Evolutionary conservation across 2,113 vertebrate genomes (phyloP), one percentile per base, ranked within the genome.

Genomic region (Otis tarda): DNA sequence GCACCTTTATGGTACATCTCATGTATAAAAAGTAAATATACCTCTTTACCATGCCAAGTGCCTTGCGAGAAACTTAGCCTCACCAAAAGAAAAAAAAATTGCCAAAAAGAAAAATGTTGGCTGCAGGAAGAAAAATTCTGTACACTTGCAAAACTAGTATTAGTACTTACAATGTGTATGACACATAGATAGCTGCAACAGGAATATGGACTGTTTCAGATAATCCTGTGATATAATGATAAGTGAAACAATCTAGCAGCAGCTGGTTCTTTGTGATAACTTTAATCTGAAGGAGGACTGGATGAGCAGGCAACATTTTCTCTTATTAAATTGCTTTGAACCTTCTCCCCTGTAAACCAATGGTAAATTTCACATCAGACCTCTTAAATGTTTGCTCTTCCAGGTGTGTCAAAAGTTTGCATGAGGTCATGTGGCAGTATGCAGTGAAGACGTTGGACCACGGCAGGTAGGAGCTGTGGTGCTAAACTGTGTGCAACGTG

Each of bases 191-290:
- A 93, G 53, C 21, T 75, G 52, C 55, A 80, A 81, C 43, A 55
- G 73, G 28, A 90, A 84, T 67, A 60, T 0, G 4, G 57, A 45
- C 61, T 53, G 52, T 52, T 90, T 89, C 25, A 78, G 83, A 87
- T 57, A 90, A 95, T 89, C 43, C 49, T 41, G 27, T 43, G 80
- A 93, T 92, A 61, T 1, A 63, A 43, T 4, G 71, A 92, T 76
- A 90, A 88, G 33, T 0, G 5, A 67, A 86, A 80, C 53, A 78
- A 84, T 50, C 75, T 77, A 92, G 11, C 49, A 64, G 74, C 67
- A 97, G 33, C 70, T 96, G 83, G 39, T 75, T 94, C 83, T 87
- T 80, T 33, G 57, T 77, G 94, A 97, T 68, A 97, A 93, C 77
- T 95, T 64, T 63, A 90, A 59, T 82, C 55, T 89, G 86, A 89